These are phyloP conservation scores for Ophioninae sp. DNA, from an alignment of 2,888 invertebrate genomes.

Conservation along the genomic window DNA sequence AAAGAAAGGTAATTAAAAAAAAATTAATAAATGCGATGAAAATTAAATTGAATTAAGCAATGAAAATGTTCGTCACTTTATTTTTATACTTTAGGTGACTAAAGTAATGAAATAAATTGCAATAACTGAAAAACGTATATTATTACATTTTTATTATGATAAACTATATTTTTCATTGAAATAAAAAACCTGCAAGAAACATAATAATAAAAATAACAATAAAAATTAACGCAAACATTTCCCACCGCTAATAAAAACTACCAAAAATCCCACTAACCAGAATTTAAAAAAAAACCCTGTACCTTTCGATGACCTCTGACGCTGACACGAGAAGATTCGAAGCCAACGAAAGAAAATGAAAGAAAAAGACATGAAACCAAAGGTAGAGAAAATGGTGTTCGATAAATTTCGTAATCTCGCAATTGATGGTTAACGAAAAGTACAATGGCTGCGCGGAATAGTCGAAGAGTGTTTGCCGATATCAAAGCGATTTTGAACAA, in stretches of 20 bases:
- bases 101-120: no score
- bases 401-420: neutral
- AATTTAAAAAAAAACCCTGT: neutral
- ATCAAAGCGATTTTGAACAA: neutral
- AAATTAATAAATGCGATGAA: no score
- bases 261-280: neutral
- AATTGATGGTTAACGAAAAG: neutral
- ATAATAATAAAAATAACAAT: neutral
- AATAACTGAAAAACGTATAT: no score
- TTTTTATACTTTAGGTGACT: no score
- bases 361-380: neutral
- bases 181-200: neutral
- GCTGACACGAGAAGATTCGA: no score
- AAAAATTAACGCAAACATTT: neutral
- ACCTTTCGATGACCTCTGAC: neutral
- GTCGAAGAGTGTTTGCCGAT: constrained; percentile 1
- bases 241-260: neutral
- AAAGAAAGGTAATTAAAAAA: neutral
- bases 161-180: neutral
- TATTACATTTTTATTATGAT: no score
- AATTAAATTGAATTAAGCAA: no score
- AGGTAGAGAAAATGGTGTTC: neutral
- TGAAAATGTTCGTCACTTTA: no score
- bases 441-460: neutral
- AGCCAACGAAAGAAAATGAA: neutral